These are phyloP conservation scores for Dorcus parallelipipedus DNA, from an alignment of 2,888 invertebrate species.

Conservation along the genomic window DNA sequence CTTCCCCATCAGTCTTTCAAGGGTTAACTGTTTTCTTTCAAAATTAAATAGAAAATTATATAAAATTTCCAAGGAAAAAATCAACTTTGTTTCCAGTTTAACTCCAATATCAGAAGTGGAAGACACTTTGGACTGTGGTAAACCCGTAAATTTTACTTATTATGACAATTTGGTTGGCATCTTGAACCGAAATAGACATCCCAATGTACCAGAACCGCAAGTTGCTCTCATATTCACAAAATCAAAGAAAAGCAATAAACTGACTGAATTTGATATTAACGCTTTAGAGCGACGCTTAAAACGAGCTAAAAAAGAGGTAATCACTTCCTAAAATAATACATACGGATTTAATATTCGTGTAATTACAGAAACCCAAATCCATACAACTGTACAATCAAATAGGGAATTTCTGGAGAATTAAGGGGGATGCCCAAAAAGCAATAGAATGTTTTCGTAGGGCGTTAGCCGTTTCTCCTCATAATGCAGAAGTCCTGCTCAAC, in stretches of 20 bases:
- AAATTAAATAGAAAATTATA: background rate
- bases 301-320: constrained; percentile 71
- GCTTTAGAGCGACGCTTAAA: constrained; percentile 70
- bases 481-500: constrained; percentile 81
- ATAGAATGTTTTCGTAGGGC: constrained; percentile 89
- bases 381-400: constrained; percentile 86
- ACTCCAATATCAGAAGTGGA: constrained; percentile 48
- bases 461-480: constrained; percentile 79
- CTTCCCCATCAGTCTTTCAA: no score
- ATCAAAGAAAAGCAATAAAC: constrained; percentile 59
- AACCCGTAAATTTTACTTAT: constrained; percentile 82
- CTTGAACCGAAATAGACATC: constrained; percentile 77
- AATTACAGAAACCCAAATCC: constrained; percentile 69
- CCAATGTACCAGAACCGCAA: constrained; percentile 81
- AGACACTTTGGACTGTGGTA: constrained; percentile 75
- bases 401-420: constrained; percentile 88
- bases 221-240: constrained; percentile 74
- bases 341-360: background rate
- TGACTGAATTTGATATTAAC: constrained; percentile 66
- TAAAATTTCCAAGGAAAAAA: constrained; percentile 11
- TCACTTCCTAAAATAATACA: background rate
- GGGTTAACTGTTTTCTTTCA: no score
- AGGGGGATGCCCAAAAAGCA: constrained; percentile 80
- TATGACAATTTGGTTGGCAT: constrained; percentile 87
- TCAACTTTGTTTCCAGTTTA: constrained; percentile 17